A percentile compares a stretch with the other conserved stretches of the same genome.
Evolutionary conservation across 2,888 invertebrate species (phyloP).

Genomic region (Slavum lentiscoides): DNA sequence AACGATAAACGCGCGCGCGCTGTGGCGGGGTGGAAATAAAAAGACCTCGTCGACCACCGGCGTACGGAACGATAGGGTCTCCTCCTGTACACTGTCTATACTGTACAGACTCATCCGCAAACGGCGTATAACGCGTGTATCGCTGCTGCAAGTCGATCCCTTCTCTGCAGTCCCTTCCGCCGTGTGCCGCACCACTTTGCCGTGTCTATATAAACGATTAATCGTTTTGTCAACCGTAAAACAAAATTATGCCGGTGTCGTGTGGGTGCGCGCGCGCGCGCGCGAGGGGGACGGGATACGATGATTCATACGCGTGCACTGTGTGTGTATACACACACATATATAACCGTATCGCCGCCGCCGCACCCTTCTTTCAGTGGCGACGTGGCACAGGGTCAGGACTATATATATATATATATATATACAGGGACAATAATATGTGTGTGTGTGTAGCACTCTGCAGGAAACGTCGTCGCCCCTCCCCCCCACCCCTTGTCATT

Average conservation of each 20-base stretch:
- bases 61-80: no score
- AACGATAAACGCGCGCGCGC: no score
- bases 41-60: no score
- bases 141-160: not conserved
- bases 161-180: not conserved
- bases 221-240: slow-evolving; percentile 54
- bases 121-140: no score
- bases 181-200: not conserved
- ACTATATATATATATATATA: no score
- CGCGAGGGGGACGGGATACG: not conserved
- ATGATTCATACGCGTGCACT: slow-evolving; percentile 42
- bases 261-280: not conserved
- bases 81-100: no score
- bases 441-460: not conserved
- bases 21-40: no score
- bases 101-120: no score
- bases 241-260: slow-evolving; percentile 52
- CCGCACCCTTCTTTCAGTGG: slow-evolving; percentile 31
- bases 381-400: not conserved
- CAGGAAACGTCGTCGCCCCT: slow-evolving; percentile 34
- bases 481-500: not conserved
- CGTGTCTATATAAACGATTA: slow-evolving; percentile 49
- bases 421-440: no score
- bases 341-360: not conserved
- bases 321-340: no score